These are phyloP conservation scores for Scaptomyza flava DNA, from an alignment of 2,888 invertebrate genomes.

Conservation along the genomic window DNA sequence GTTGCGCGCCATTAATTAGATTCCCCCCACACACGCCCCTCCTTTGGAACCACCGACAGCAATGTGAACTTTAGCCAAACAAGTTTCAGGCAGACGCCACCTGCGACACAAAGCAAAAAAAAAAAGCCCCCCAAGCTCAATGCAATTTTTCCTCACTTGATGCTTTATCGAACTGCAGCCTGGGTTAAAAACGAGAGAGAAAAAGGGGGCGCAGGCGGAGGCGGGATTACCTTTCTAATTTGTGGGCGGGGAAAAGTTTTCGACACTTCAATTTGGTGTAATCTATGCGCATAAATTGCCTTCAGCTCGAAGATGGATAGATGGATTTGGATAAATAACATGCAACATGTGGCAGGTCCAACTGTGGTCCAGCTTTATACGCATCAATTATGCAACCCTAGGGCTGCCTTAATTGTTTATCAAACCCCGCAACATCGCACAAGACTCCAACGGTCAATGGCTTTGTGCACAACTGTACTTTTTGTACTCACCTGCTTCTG, in stretches of 20 bases:
- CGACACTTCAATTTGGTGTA: slow-evolving; percentile 68
- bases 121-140: slow-evolving; percentile 19
- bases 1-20: slow-evolving; percentile 77
- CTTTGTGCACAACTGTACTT: slow-evolving; percentile 19
- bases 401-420: slow-evolving; percentile 6
- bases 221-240: slow-evolving; percentile 54
- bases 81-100: slow-evolving; percentile 49
- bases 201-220: not conserved
- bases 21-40: slow-evolving; percentile 25
- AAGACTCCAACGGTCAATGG: not conserved
- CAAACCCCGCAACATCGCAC: not conserved
- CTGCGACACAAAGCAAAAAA: slow-evolving; percentile 31
- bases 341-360: slow-evolving; percentile 68
- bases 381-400: slow-evolving; percentile 47
- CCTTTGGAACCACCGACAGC: not conserved
- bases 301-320: slow-evolving; percentile 30
- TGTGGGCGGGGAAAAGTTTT: slow-evolving; percentile 37
- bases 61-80: slow-evolving; percentile 26
- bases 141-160: slow-evolving; percentile 59
- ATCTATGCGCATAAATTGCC: slow-evolving; percentile 76
- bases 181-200: not conserved
- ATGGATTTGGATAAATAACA: slow-evolving; percentile 22
- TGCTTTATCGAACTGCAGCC: slow-evolving; percentile 38
- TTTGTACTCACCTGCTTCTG: slow-evolving; percentile 88
- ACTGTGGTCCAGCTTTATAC: not conserved